Evolutionary conservation across 2,888 invertebrate species (phyloP), one percentile per base, ranked within the genome.

Genomic region (Drosophila fulvimacula): DNA sequence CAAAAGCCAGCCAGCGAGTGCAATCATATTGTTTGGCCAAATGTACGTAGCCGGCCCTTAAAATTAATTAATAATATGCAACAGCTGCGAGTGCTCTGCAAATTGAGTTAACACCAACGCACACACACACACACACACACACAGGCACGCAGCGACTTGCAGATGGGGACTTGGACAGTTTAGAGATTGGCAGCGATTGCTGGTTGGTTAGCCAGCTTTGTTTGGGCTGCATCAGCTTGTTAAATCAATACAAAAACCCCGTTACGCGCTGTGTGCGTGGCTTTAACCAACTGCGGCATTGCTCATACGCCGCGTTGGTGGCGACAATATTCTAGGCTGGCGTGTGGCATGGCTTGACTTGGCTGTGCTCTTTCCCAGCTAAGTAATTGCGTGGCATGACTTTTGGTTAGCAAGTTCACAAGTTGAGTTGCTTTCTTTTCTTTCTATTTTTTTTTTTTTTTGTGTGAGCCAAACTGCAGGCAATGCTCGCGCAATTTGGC

Each of bases 331-430:
- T n/a, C 32, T 34, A 41, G 46, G 38, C 17, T 34, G 34, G 3
- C 36, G 13, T 21, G 51, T 13, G 19, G 21, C 32, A 5, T 51
- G 24, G n/a, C 17, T 11, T 30, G 17, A 3, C 21, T n/a, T 52
- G 52, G n/a, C 51, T 21, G 34, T 27, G n/a, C 7, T n/a, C 15
- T 30, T 11, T 15, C 51, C 51, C 58, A 15, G 44, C 81, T 89
- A 84, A 89, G 89, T 89, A 89, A 89, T 87, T 83, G 89, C 83
- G 77, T 88, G 86, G 86, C 82, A 65, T 49, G 58, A 76, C 64
- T 60, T 42, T 55, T 15, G 59, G 56, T 46, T 67, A 58, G 71
- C 85, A 70, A 83, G 81, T 77, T 81, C 62, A 72, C 61, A 75
- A 68, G 77, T 53, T 86, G 49, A 34, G 49, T 17, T 41, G 11